Evolutionary conservation across 2,113 vertebrate genomes (phyloP).

Genomic region (Centropus bengalensis): DNA sequence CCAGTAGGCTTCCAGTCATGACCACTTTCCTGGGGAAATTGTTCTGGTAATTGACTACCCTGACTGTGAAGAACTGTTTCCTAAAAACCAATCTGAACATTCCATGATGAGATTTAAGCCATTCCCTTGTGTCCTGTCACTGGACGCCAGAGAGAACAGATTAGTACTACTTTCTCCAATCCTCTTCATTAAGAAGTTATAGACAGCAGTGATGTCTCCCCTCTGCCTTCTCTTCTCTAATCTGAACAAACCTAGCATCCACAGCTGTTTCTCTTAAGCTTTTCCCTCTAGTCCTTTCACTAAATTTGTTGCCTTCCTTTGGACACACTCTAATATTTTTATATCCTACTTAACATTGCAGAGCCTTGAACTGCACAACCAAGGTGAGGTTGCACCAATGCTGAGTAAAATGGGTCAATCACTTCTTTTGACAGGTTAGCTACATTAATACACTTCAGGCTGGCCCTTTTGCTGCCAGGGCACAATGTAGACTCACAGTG

Average conservation of each 20-base stretch:
- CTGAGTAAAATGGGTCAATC: not conserved
- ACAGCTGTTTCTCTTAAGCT: not conserved
- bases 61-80: not conserved
- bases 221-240: not conserved
- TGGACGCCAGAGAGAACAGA: not conserved
- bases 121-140: not conserved
- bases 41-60: not conserved
- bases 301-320: not conserved
- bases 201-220: not conserved
- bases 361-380: not conserved
- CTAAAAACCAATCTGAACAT: not conserved
- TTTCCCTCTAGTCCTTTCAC: not conserved
- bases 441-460: not conserved
- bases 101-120: not conserved
- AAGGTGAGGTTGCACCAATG: not conserved
- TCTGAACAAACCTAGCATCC: not conserved
- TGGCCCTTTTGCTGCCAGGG: not conserved
- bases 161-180: not conserved
- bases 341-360: not conserved
- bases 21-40: not conserved
- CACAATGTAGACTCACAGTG: not conserved
- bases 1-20: not conserved
- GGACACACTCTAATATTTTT: not conserved
- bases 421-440: not conserved
- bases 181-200: not conserved